Evolutionary conservation across 92 coral and sea anemone species (phyloP).

Genomic region (Siderastrea siderea): DNA sequence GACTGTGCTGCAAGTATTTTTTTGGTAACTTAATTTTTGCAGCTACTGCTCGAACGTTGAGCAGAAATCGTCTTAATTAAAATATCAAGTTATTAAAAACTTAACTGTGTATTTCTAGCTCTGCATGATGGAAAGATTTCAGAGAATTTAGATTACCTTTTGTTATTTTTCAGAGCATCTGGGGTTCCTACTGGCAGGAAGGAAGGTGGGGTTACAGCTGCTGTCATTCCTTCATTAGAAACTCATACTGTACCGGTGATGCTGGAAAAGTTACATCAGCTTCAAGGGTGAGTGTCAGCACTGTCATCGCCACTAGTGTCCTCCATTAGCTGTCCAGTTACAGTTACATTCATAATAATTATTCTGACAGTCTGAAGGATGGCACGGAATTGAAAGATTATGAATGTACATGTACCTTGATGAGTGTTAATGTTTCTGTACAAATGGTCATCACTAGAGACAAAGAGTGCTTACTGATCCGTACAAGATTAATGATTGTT

Average conservation of each 20-base stretch:
- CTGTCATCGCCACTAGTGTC: neutral
- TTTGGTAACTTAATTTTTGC: too few relatives aligned
- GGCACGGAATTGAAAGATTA: too few relatives aligned
- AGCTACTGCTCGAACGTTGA: too few relatives aligned
- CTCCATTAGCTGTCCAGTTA: neutral
- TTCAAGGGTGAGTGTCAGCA: slow-evolving; percentile 10
- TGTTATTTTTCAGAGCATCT: slow-evolving; percentile 79
- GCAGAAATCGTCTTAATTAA: too few relatives aligned
- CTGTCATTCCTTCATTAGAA: slow-evolving; percentile 92
- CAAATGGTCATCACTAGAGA: too few relatives aligned
- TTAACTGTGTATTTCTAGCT: too few relatives aligned
- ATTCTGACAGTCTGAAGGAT: too few relatives aligned
- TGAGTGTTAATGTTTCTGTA: too few relatives aligned
- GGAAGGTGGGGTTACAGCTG: slow-evolving; percentile 97
- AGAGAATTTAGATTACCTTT: neutral
- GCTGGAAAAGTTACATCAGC: slow-evolving; percentile 84
- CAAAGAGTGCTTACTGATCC: too few relatives aligned
- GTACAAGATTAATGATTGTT: neutral
- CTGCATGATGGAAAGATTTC: neutral
- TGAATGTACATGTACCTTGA: too few relatives aligned
- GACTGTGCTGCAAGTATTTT: too few relatives aligned
- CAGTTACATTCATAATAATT: neutral
- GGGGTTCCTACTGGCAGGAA: slow-evolving; percentile 98
- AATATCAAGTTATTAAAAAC: too few relatives aligned
- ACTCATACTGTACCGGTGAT: slow-evolving; percentile 96